Evolutionary conservation across 2,113 vertebrate species (phyloP), one percentile per base, ranked within the genome.

Genomic region (Petromus typicus): DNA sequence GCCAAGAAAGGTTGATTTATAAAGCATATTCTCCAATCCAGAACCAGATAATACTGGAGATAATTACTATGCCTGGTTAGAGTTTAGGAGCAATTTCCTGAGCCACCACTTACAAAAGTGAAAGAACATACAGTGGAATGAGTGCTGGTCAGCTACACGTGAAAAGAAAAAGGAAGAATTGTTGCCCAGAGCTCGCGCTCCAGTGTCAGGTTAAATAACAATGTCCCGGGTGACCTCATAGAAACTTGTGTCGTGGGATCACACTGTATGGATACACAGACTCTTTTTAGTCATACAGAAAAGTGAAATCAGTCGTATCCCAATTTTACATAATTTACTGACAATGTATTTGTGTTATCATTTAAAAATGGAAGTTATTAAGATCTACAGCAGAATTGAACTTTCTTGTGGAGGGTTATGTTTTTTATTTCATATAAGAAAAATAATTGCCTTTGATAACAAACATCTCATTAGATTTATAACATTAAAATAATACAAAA

Each of bases 11-110:
- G 73, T 86, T 96, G 95, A 97, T 96, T 95, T 95, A 95, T 95
- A 97, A 97, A 97, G 82, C 94, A 95, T 89, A 85, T 90, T 86
- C 66, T n/a, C 51, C 71, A 89, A 75, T 59, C 90, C 92, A 96
- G 94, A 97, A 95, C 89, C 91, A 97, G 95, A 90, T 96, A 96
- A 95, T 95, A 91, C 32, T 89, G 34, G 25, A 96, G 83, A 95
- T 92, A 95, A 97, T 94, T 92, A 63, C 56, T 95, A 54, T 85
- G 91, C 75, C 93, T 97, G 97, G 90, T 91, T 96, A 94, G 86
- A 89, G 57, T 94, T 95, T 95, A 97, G 95, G 86, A 96, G 95
- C 95, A 96, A 97, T 97, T 97, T 98, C 97, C 97, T 95, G 95
- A 97, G 91, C 86, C 56, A 93, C 92, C 69, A 89, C 95, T 93